Evolutionary conservation across 2,888 invertebrate genomes (phyloP).

Genomic region (Myathropa florea): DNA sequence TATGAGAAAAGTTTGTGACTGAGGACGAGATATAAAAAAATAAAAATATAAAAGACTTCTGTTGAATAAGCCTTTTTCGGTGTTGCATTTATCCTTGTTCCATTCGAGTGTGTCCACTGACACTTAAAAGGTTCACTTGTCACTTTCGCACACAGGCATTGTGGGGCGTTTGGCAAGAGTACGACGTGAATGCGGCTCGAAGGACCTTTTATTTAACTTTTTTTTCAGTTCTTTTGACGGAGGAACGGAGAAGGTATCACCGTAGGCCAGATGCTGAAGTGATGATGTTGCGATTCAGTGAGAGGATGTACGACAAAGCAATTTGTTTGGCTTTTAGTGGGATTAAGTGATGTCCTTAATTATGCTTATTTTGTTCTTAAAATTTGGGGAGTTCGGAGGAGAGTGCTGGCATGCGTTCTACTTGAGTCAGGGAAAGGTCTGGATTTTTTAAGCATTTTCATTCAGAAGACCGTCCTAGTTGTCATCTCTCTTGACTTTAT

Average conservation of each 20-base stretch:
- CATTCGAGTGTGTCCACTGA: neutral
- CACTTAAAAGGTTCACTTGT: constrained; percentile 36
- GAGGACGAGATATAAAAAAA: neutral
- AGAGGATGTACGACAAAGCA: neutral
- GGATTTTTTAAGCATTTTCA: too few relatives aligned
- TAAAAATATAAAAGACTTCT: constrained; percentile 1
- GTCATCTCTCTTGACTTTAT: too few relatives aligned
- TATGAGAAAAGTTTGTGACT: constrained; percentile 56
- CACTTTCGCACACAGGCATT: too few relatives aligned
- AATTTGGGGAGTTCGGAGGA: neutral
- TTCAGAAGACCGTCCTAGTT: too few relatives aligned
- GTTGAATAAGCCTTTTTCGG: constrained; percentile 57
- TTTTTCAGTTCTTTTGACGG: constrained; percentile 10
- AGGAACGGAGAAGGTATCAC: neutral
- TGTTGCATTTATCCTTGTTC: constrained; percentile 28
- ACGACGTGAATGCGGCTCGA: neutral
- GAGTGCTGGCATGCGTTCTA: too few relatives aligned
- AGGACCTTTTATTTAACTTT: constrained; percentile 27
- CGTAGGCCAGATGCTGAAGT: neutral
- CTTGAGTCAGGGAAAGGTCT: too few relatives aligned
- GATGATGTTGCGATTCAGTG: constrained; percentile 10
- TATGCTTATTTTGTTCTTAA: constrained; percentile 34
- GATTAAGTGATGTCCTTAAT: constrained; percentile 35
- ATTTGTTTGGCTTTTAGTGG: constrained; percentile 11
- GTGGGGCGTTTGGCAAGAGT: neutral